These are phyloP conservation scores for Drosophila multiciliata DNA, from an alignment of 2,888 invertebrate genomes.

Conservation along the genomic window DNA sequence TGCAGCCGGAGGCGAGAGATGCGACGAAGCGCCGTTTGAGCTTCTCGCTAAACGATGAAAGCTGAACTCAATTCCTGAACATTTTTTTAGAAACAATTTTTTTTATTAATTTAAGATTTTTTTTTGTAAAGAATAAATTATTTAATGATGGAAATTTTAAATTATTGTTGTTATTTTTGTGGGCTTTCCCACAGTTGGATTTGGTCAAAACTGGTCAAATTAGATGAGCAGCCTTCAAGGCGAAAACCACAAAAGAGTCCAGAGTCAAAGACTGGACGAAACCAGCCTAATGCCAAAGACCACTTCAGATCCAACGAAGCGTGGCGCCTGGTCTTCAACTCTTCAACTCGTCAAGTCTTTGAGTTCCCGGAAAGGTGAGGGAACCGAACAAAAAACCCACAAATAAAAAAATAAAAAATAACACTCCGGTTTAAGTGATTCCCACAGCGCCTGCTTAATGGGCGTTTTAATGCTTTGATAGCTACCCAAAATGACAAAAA, in stretches of 20 bases:
- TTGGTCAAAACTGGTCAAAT: conserved; percentile 38
- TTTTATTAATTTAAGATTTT: conserved; percentile 37
- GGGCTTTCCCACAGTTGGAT: conserved; percentile 42
- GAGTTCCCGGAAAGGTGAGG: conserved; percentile 5
- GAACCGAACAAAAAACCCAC: not conserved
- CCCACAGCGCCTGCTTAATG: conserved; percentile 64
- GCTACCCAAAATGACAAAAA: conserved; percentile 17
- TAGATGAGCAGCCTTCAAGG: conserved; percentile 24
- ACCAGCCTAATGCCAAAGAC: conserved; percentile 57
- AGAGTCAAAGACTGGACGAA: conserved; percentile 7
- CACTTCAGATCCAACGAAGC: conserved; percentile 62
- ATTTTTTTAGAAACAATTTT: conserved; percentile 26
- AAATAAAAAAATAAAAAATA: conserved; percentile 4
- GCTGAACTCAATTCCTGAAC: conserved; percentile 33
- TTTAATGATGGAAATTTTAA: conserved; percentile 19
- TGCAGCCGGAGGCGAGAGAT: conserved; percentile 58
- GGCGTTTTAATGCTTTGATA: conserved; percentile 77
- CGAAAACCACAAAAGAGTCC: conserved; percentile 46
- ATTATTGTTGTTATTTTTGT: not conserved
- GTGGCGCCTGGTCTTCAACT: conserved; percentile 44
- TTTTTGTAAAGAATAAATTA: conserved; percentile 53
- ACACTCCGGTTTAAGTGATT: conserved; percentile 49
- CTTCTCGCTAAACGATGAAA: conserved; percentile 53
- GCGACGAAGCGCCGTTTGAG: conserved; percentile 73
- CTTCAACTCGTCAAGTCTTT: not conserved